These are phyloP conservation scores for Zele albiditarsus DNA, from an alignment of 2,888 invertebrate species.

Conservation along the genomic window DNA sequence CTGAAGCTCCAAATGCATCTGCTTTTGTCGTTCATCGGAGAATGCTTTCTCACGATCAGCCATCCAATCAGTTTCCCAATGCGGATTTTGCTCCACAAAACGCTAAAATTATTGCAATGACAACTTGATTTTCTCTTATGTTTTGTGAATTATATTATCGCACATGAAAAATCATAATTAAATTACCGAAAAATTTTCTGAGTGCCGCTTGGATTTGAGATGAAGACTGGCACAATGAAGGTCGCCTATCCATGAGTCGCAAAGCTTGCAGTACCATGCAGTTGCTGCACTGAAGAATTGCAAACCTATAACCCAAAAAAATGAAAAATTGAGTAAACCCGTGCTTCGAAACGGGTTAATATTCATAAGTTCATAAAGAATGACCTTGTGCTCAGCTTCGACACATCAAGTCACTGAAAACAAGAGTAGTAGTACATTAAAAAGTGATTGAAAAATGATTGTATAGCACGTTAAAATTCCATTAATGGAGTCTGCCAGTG, in stretches of 20 bases:
- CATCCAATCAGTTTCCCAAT: conserved; percentile 92
- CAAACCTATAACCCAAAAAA: conserved; percentile 77
- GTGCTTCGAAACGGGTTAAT: conserved; percentile 57
- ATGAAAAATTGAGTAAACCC: conserved; percentile 50
- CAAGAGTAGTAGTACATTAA: conserved; percentile 59
- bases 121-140: not conserved
- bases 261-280: conserved; percentile 92
- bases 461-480: conserved; percentile 20
- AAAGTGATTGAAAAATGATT: conserved; percentile 39
- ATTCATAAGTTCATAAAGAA: conserved; percentile 68
- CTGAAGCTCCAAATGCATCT: conserved; percentile 71
- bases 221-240: conserved; percentile 91
- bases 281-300: conserved; percentile 91
- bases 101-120: conserved; percentile 75
- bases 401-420: conserved; percentile 69
- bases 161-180: conserved; percentile 8
- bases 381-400: conserved; percentile 70
- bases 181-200: conserved; percentile 86
- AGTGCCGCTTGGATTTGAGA: conserved; percentile 85
- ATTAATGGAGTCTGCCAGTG: conserved; percentile 28
- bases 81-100: conserved; percentile 88
- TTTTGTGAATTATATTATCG: conserved; percentile 8
- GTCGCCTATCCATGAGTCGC: conserved; percentile 91
- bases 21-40: conserved; percentile 69
- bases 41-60: conserved; percentile 84